Evolutionary conservation across 1,140 invertebrate species (phyloP).

Genomic region (Temnothorax nylanderi): DNA sequence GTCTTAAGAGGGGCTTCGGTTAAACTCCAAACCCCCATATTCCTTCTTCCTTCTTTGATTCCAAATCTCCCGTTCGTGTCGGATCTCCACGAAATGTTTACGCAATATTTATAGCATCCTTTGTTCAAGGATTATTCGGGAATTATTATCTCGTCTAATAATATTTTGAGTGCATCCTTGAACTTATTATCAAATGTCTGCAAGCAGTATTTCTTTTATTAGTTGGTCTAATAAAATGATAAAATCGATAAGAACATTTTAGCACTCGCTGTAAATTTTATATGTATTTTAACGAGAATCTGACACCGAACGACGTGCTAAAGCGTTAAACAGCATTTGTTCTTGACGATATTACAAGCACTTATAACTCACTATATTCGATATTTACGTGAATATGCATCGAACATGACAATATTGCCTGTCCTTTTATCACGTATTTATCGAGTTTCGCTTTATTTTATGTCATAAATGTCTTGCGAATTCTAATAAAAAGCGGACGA

Average conservation of each 20-base stretch:
- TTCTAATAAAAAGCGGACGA: constrained; percentile 15
- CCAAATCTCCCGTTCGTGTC: constrained; percentile 29
- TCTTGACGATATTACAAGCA: constrained; percentile 14
- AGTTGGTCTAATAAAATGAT: background rate
- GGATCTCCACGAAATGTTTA: constrained; percentile 54
- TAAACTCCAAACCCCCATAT: constrained; percentile 72
- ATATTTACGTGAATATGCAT: constrained; percentile 8
- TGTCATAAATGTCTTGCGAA: constrained; percentile 11
- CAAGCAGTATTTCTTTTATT: background rate
- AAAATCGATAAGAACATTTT: background rate
- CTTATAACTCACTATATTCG: constrained; percentile 8
- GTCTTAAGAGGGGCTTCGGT: constrained; percentile 80
- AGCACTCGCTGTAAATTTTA: constrained; percentile 4
- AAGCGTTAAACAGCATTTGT: background rate
- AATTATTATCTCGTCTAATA: constrained; percentile 14
- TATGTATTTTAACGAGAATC: background rate
- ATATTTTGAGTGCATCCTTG: background rate
- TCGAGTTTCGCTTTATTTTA: constrained; percentile 16
- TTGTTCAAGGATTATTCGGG: constrained; percentile 7
- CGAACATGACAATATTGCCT: constrained; percentile 6
- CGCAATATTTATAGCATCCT: constrained; percentile 42
- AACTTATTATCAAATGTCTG: background rate
- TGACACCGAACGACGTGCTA: constrained; percentile 1
- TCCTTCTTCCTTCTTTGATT: constrained; percentile 38
- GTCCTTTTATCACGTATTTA: constrained; percentile 6